Evolutionary conservation across 2,888 invertebrate species (phyloP).

Genomic region (Mythimna loreyi): DNA sequence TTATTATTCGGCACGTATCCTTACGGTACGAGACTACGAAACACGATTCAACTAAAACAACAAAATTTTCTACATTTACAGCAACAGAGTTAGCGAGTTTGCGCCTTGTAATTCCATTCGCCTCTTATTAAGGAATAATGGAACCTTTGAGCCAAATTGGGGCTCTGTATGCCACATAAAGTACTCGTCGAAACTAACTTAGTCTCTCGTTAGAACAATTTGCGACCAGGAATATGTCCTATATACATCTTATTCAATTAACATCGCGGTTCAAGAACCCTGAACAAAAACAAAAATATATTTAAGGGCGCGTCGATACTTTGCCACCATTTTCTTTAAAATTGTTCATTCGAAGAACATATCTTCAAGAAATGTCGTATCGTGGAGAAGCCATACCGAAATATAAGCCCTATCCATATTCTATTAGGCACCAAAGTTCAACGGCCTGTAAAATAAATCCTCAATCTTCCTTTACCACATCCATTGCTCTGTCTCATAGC

Average conservation of each 20-base stretch:
- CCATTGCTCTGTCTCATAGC: background rate
- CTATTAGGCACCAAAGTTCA: conserved; percentile 23
- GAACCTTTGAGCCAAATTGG: conserved; percentile 35
- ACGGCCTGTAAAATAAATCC: background rate
- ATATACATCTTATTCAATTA: conserved; percentile 8
- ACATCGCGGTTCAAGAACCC: conserved; percentile 16
- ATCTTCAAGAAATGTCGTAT: background rate
- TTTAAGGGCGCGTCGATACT: background rate
- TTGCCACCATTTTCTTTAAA: background rate
- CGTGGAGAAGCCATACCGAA: background rate
- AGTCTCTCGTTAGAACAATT: background rate
- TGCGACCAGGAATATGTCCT: background rate
- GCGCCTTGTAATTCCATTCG: conserved; percentile 45
- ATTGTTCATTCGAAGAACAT: background rate
- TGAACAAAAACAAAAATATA: background rate
- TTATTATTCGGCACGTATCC: conserved; percentile 50
- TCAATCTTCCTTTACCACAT: background rate
- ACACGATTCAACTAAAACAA: conserved; percentile 42
- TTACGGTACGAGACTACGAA: conserved; percentile 25
- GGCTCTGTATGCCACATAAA: conserved; percentile 5
- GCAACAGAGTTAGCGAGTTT: conserved; percentile 44
- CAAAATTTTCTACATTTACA: conserved; percentile 44
- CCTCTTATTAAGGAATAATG: conserved; percentile 41
- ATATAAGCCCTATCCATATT: conserved; percentile 7
- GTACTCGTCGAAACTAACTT: conserved; percentile 5